These are phyloP conservation scores for Petrocephalus sullivani DNA, from an alignment of 2,797 vertebrate genomes.

Conservation along the genomic window DNA sequence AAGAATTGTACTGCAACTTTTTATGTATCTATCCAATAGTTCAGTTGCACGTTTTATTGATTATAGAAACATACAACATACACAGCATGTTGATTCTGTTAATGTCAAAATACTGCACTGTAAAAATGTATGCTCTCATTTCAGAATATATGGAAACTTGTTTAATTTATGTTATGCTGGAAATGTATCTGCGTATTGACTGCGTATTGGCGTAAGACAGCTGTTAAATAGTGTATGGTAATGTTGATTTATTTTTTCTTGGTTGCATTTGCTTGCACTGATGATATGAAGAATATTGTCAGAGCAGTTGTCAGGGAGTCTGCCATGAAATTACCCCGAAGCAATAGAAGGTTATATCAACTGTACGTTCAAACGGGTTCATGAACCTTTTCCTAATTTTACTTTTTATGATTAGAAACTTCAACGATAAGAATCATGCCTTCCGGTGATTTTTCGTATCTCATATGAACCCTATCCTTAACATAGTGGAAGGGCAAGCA, in stretches of 20 bases:
- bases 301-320: neutral
- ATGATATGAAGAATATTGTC: neutral
- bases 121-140: neutral
- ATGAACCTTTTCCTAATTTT: constrained; percentile 8
- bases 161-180: neutral
- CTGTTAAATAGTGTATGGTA: neutral
- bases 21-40: neutral
- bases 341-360: neutral
- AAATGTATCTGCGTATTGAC: neutral
- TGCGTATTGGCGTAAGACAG: neutral
- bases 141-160: neutral
- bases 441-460: constrained; percentile 1
- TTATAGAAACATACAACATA: neutral
- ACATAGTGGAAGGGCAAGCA: neutral
- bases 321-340: neutral
- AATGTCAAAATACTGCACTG: neutral
- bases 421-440: neutral
- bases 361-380: neutral
- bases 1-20: neutral
- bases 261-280: neutral
- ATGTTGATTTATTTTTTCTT: neutral
- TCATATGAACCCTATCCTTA: neutral
- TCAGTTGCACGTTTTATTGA: neutral
- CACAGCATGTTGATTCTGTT: neutral
- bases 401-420: neutral